Conservation (phyloP, 2,888 invertebrate genomes). For the Scaptomyza flava region DNA sequence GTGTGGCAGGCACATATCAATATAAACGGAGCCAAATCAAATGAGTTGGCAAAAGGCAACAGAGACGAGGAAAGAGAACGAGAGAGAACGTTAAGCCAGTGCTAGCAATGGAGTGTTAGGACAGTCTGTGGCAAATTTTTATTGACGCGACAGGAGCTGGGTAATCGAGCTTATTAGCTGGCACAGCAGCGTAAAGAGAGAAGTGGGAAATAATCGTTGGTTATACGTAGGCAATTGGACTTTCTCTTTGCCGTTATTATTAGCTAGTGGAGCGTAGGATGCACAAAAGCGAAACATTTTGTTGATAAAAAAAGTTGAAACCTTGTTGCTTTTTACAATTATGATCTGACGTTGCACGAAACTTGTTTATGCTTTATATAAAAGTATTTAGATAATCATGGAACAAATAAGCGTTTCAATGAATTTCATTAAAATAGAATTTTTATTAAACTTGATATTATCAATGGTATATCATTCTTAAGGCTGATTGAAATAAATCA, state of each 20-base stretch:
- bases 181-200: background rate
- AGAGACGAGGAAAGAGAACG: slow-evolving; percentile 6
- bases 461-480: too few relatives aligned
- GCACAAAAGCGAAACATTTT: slow-evolving; percentile 6
- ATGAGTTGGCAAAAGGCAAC: slow-evolving; percentile 76
- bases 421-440: too few relatives aligned
- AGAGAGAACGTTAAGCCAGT: slow-evolving; percentile 31
- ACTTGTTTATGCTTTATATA: too few relatives aligned
- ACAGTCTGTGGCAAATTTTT: slow-evolving; percentile 62
- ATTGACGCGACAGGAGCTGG: slow-evolving; percentile 60
- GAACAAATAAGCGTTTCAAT: too few relatives aligned
- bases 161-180: slow-evolving; percentile 72
- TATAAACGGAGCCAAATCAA: slow-evolving; percentile 70
- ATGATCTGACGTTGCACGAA: background rate
- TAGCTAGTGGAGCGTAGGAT: slow-evolving; percentile 55
- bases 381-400: background rate
- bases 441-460: too few relatives aligned
- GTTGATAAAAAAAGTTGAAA: slow-evolving; percentile 1
- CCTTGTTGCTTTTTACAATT: slow-evolving; percentile 16
- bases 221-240: slow-evolving; percentile 29
- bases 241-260: slow-evolving; percentile 50
- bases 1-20: slow-evolving; percentile 59
- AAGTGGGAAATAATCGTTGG: slow-evolving; percentile 16
- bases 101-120: slow-evolving; percentile 1
- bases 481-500: too few relatives aligned